Base-by-base conservation (phyloP, 2,797 vertebrate species). In the Rhinoraja longicauda region DNA sequence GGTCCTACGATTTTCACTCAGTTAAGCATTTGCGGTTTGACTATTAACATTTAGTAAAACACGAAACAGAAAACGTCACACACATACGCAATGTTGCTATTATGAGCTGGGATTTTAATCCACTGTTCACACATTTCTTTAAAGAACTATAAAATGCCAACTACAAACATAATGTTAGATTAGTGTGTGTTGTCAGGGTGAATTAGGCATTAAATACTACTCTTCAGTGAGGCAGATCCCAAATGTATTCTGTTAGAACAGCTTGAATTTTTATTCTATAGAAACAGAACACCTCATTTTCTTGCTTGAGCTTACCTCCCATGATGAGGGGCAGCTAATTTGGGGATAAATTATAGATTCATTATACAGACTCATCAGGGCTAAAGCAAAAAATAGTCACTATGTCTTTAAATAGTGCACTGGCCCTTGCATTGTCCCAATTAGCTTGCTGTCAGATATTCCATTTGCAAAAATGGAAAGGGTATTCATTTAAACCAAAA, bases 131-230 rank as follows among this genome's bases (percentile, higher is more conserved):
- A 17, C 82, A 32, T 19, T 19, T 57, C 39, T 82, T 82, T 62
- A 62, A 86, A 86, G 62, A 62, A 67, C n/a, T 62, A 9, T n/a
- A 64, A 4, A 84, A 36, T 88, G 29, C n/a, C 84, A 88, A 88
- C 57, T 64, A 59, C 32, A 36, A 88, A 67, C 10, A 82, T 64
- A 88, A 88, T 36, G 62, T 88, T 67, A 9, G 84, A 88, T 64
- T 36, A 67, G 62, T 67, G 32, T 67, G 84, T 88, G 84, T 88
- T 88, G 59, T 88, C 84, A 88, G 59, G 15, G n/a, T 88, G 62
- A 88, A 88, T 67, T 88, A 67, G 84, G 84, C 59, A 88, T 88
- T 88, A 36, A 88, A 88, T 88, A 88, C 82, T 57, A 86, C n/a
- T 36, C 59, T 88, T 88, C 84, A 88, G 59, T 88, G 84, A 88